A percentile compares a stretch with the other conserved stretches of the same genome.
Conservation (phyloP, 1,140 invertebrate genomes). For the Mizuhopecten yessoensis region DNA sequence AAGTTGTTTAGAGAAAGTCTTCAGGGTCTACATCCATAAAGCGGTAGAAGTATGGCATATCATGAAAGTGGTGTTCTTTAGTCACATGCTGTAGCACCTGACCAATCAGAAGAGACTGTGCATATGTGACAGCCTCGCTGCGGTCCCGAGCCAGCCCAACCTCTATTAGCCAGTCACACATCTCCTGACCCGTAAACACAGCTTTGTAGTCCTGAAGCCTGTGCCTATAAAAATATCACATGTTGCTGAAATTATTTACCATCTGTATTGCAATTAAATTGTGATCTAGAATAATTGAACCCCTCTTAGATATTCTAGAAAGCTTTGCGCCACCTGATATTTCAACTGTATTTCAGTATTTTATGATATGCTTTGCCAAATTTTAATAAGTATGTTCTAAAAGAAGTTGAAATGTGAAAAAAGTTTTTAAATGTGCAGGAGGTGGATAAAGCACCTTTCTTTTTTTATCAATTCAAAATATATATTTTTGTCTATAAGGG, state of each 20-base stretch:
- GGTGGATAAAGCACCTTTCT: no score
- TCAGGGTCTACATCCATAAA: constrained; percentile 66
- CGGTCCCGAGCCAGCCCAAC: constrained; percentile 90
- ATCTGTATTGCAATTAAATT: background rate
- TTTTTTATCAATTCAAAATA: no score
- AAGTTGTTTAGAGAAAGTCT: background rate
- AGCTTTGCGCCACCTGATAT: no score
- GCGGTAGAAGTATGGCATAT: constrained; percentile 84
- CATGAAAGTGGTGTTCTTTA: constrained; percentile 90
- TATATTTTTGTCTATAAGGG: no score
- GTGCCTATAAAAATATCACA: constrained; percentile 68
- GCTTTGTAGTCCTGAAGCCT: constrained; percentile 85
- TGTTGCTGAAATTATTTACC: background rate
- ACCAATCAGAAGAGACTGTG: constrained; percentile 91
- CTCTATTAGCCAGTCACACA: constrained; percentile 93
- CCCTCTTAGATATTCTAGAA: no score
- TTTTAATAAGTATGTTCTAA: no score
- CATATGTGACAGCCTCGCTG: constrained; percentile 91
- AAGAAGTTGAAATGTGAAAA: no score
- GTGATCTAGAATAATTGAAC: no score
- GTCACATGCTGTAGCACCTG: constrained; percentile 92
- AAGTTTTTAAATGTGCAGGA: no score
- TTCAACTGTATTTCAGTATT: no score
- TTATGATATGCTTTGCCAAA: no score
- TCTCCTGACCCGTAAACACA: constrained; percentile 92